phyloP scores from a whole-genome alignment of 2,797 vertebrate species.

The Phoxinus dragarum region DNA sequence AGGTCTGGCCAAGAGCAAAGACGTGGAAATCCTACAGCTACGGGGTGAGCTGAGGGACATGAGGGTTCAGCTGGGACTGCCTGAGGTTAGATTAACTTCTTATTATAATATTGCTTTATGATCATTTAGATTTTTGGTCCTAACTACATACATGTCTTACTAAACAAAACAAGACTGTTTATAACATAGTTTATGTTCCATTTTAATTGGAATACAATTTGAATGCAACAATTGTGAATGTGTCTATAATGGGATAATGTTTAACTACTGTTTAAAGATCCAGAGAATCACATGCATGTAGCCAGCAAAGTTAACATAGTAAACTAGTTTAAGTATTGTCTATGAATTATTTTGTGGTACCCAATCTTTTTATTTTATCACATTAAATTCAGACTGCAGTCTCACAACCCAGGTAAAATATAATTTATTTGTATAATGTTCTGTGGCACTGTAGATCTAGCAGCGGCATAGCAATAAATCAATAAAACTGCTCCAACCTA shows the following conservation, averaged over 20 bases:
- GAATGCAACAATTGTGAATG: neutral
- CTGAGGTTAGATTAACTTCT: constrained; percentile 62
- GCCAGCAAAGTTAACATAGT: neutral
- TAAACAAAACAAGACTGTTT: neutral
- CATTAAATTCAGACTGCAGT: constrained; percentile 20
- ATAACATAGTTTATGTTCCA: neutral
- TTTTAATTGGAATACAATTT: neutral
- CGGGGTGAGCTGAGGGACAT: constrained; percentile 89
- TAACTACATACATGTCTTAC: neutral
- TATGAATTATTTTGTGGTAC: neutral
- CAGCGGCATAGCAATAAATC: neutral
- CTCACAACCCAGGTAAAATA: neutral
- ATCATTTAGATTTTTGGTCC: neutral
- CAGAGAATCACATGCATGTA: neutral
- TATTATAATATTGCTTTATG: neutral
- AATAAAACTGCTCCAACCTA: neutral
- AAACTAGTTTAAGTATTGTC: neutral
- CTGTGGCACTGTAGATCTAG: neutral
- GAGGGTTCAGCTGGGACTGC: constrained; percentile 88
- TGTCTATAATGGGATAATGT: neutral
- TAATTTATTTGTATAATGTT: neutral
- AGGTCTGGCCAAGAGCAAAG: constrained; percentile 91
- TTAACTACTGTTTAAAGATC: neutral
- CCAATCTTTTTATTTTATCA: constrained; percentile 2
- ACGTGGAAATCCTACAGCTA: constrained; percentile 92